Percentiles rank a stretch among this genome's conserved stretches.
These are phyloP conservation scores for Enteromius thamalakanensis DNA, from an alignment of 2,797 vertebrate species.

Conservation along the genomic window DNA sequence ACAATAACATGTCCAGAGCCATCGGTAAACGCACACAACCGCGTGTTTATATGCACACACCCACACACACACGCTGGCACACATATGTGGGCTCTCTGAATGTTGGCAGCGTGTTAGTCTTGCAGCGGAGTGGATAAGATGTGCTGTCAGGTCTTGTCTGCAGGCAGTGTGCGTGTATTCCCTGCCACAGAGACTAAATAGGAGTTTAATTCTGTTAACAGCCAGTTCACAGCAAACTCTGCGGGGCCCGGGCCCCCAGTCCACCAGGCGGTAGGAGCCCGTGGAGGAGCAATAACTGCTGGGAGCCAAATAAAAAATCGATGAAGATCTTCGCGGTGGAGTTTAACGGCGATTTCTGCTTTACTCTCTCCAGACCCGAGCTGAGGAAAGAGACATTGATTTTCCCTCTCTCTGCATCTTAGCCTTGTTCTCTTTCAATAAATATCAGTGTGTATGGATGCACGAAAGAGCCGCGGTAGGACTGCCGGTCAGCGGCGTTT, in stretches of 20 bases:
- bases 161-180: constrained; percentile 45
- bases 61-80: constrained; percentile 51
- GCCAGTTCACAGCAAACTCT: constrained; percentile 56
- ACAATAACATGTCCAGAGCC: constrained; percentile 37
- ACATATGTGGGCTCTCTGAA: constrained; percentile 48
- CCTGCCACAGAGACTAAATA: constrained; percentile 56
- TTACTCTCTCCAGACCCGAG: constrained; percentile 74
- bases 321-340: constrained; percentile 68
- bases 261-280: constrained; percentile 66
- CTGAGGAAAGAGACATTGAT: constrained; percentile 74
- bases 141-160: constrained; percentile 59
- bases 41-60: constrained; percentile 35
- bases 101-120: constrained; percentile 41
- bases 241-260: constrained; percentile 71
- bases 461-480: not conserved
- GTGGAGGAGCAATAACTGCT: constrained; percentile 70
- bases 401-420: constrained; percentile 62
- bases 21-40: constrained; percentile 30
- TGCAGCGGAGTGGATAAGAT: constrained; percentile 18
- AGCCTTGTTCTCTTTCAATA: constrained; percentile 72
- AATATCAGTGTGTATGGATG: constrained; percentile 58
- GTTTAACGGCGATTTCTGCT: constrained; percentile 72
- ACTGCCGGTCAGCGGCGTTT: constrained; percentile 22
- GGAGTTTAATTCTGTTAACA: constrained; percentile 73
- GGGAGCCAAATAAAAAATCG: constrained; percentile 79